Evolutionary conservation across 2,113 vertebrate species (phyloP).

Genomic region (Bufo bufo): DNA sequence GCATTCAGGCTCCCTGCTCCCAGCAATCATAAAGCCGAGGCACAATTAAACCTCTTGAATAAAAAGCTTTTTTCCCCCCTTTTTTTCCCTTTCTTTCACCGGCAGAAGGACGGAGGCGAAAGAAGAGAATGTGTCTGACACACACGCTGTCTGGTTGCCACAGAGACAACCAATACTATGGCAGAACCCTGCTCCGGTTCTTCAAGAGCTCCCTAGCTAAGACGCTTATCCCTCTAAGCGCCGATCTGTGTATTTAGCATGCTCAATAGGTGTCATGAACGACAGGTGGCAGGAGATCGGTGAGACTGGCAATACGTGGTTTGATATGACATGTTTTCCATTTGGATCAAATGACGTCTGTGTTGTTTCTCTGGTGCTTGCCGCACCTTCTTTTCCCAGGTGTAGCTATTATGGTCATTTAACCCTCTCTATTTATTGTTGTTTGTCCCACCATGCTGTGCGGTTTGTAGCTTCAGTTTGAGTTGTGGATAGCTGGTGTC

Average conservation of each 20-base stretch:
- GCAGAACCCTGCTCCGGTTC: constrained; percentile 40
- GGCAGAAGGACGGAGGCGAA: constrained; percentile 22
- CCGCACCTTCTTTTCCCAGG: no score
- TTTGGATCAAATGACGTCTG: no score
- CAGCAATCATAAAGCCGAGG: not conserved
- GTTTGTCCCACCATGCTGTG: no score
- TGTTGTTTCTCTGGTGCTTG: no score
- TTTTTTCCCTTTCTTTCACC: not conserved
- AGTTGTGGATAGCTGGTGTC: no score
- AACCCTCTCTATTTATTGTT: no score
- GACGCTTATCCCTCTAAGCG: constrained; percentile 54
- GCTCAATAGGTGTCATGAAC: constrained; percentile 1
- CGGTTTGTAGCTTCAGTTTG: no score
- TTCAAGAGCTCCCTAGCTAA: constrained; percentile 33
- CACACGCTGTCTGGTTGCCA: constrained; percentile 51
- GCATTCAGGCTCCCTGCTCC: not conserved
- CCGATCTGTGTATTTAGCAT: constrained; percentile 44
- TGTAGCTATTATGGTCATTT: no score
- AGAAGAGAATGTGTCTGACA: constrained; percentile 47
- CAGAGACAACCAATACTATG: constrained; percentile 51
- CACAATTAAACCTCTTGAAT: constrained; percentile 26
- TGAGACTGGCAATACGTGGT: no score
- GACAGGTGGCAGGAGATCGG: no score
- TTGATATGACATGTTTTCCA: no score
- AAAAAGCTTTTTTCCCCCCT: constrained; percentile 28